A percentile compares a stretch with the other conserved stretches of the same genome.
Conservation (phyloP, 2,888 invertebrate species). For the Noctua janthina region DNA sequence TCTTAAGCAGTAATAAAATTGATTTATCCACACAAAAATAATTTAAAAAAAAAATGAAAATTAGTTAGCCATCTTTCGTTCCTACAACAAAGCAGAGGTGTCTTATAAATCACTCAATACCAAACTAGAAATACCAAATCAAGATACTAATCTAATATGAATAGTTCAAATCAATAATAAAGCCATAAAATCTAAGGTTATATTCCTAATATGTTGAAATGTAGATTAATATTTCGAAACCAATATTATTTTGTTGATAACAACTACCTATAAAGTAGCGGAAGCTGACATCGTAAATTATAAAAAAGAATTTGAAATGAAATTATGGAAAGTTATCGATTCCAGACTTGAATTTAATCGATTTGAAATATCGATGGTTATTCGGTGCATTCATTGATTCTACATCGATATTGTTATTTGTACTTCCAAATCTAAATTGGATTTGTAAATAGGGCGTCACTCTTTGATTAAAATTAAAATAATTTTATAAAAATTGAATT, state of each 20-base stretch:
- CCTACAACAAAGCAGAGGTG: slow-evolving; percentile 5
- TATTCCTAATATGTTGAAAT: slow-evolving; percentile 50
- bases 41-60: neutral
- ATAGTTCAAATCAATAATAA: slow-evolving; percentile 52
- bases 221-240: slow-evolving; percentile 54
- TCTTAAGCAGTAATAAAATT: neutral
- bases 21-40: neutral
- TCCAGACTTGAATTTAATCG: slow-evolving; percentile 32
- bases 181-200: slow-evolving; percentile 44
- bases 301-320: slow-evolving; percentile 51
- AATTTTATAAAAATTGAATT: slow-evolving; percentile 13
- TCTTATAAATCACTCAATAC: neutral
- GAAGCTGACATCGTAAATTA: slow-evolving; percentile 62
- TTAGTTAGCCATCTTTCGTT: neutral
- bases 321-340: slow-evolving; percentile 61
- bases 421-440: slow-evolving; percentile 1
- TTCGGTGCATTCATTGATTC: slow-evolving; percentile 9
- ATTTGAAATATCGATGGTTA: slow-evolving; percentile 37
- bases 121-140: slow-evolving; percentile 41
- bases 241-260: slow-evolving; percentile 53
- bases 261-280: slow-evolving; percentile 55
- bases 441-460: neutral
- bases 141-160: slow-evolving; percentile 50
- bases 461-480: slow-evolving; percentile 21
- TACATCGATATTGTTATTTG: slow-evolving; percentile 34